Conservation (phyloP, 2,888 invertebrate genomes). For the Sepioteuthis lessoniana region DNA sequence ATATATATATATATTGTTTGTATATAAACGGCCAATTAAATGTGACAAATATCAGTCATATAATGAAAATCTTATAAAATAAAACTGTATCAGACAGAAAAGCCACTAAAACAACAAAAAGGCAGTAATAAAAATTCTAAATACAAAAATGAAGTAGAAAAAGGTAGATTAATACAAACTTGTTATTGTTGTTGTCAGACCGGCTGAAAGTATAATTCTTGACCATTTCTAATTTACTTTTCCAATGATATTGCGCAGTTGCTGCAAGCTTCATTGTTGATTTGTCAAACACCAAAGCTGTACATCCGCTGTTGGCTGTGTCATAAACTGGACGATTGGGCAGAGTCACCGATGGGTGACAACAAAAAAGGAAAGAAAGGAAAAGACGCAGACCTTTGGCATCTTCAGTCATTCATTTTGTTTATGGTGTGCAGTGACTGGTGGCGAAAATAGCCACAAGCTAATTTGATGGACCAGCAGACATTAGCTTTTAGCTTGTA, state of each 20-base stretch:
- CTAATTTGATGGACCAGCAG: background rate
- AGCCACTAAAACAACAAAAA: no score
- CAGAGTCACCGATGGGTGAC: background rate
- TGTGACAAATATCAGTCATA: no score
- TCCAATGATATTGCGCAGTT: background rate
- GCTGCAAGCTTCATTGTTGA: background rate
- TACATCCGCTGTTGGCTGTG: background rate
- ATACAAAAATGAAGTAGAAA: no score
- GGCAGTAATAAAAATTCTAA: no score
- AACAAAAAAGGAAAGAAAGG: background rate
- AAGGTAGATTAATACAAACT: no score
- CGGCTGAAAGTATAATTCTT: no score
- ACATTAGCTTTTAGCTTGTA: background rate
- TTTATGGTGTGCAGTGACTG: background rate
- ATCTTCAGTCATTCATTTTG: background rate
- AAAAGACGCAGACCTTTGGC: background rate
- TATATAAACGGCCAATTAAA: no score
- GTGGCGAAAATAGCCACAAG: background rate
- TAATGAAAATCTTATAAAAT: no score
- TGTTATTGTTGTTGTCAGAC: no score
- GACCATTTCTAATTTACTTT: background rate
- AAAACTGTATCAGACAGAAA: no score
- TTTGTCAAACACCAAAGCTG: background rate
- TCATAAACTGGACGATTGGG: background rate
- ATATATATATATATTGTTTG: background rate